Evolutionary conservation across 2,797 vertebrate species (phyloP), one percentile per base, ranked within the genome.

Genomic region (Scolopax rusticola): DNA sequence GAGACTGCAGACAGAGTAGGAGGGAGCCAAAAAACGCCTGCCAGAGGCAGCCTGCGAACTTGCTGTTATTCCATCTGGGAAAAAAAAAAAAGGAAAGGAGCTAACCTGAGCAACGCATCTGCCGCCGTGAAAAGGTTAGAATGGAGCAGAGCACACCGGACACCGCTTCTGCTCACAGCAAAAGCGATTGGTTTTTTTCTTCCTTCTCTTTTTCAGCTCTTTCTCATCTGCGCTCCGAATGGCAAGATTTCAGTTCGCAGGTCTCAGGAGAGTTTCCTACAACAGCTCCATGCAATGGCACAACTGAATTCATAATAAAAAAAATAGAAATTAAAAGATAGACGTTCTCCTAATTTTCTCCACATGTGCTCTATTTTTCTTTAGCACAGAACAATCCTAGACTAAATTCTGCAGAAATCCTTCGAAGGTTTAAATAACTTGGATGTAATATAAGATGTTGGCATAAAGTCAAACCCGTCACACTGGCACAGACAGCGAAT

Each of bases 371-470:
- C 79, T 92, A 30, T 97, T 97, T 97, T 97, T 89, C 94, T 95
- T 97, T 77, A 95, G 80, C 56, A 84, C 10, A 87, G 79, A 95
- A 92, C 82, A 94, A 94, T 78, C 84, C 30, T 81, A 93, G 91
- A 88, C 9, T 50, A 85, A 87, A 91, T 81, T 90, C 64, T 95
- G 82, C 82, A 93, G 84, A 96, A 97, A 96, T 90, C 84, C 60
- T 95, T 94, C 73, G 2, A 96, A 93, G 59, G 48, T 84, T 97
- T 96, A 93, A 97, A 83, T 71, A 96, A 95, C 87, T 96, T 97
- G 93, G 90, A 94, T 94, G 97, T 96, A 98, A 97, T 56, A 86
- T 71, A 95, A 97, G 95, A 83, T 71, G 93, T 80, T 98, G 97
- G 96, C 93, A 67, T 53, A 14, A 67, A 91, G 84, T 96, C 97